A percentile compares a stretch with the other conserved stretches of the same genome.
Evolutionary conservation across 1,140 invertebrate species (phyloP).

Genomic region (Cydia fagiglandana): DNA sequence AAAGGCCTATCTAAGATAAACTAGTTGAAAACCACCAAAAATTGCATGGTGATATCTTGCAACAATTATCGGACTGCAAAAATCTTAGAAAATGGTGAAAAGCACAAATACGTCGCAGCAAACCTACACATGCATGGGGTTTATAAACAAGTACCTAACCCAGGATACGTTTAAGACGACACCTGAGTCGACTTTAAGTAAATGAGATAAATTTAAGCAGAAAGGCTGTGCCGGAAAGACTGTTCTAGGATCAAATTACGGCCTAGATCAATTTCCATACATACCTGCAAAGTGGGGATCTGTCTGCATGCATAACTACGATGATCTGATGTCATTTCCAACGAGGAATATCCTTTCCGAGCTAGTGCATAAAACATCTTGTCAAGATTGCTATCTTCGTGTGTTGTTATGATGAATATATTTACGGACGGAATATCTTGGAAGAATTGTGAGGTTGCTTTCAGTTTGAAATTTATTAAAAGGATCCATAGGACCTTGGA

Average conservation of each 20-base stretch:
- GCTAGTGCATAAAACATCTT: neutral
- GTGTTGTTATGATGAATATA: neutral
- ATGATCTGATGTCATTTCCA: constrained; percentile 20
- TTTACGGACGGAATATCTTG: neutral
- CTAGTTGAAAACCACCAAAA: too few relatives aligned
- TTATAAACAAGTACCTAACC: too few relatives aligned
- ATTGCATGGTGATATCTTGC: too few relatives aligned
- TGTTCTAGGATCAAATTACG: neutral
- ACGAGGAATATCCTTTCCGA: constrained; percentile 20
- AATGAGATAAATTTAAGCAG: too few relatives aligned
- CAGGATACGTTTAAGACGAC: too few relatives aligned
- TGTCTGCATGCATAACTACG: neutral
- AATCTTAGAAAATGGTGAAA: too few relatives aligned
- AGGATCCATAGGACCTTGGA: neutral
- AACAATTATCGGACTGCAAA: too few relatives aligned
- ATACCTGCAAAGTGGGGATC: neutral
- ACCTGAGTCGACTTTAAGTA: too few relatives aligned
- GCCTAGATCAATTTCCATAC: neutral
- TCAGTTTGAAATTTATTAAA: neutral
- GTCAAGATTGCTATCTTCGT: constrained; percentile 1
- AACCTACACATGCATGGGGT: too few relatives aligned
- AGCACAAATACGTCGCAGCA: too few relatives aligned
- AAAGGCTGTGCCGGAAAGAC: neutral
- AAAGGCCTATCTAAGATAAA: too few relatives aligned
- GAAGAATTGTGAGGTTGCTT: neutral